Evolutionary conservation across 2,113 vertebrate species (phyloP).

Genomic region (Seriola aureovittata): DNA sequence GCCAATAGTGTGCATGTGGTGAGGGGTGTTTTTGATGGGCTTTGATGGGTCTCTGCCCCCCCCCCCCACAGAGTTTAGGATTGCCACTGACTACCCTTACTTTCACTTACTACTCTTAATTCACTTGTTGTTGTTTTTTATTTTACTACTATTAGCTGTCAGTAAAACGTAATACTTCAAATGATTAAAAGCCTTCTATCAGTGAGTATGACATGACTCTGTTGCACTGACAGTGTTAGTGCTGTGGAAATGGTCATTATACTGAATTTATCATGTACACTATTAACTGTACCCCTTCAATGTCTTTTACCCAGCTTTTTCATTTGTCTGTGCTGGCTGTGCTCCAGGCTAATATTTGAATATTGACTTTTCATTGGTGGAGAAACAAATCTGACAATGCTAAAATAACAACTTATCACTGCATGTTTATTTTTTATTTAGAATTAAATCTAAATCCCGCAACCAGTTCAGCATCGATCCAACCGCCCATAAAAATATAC

Average conservation of each 20-base stretch:
- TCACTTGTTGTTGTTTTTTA: too few relatives aligned
- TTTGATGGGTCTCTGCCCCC: too few relatives aligned
- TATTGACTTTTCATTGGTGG: background rate
- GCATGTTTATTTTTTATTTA: background rate
- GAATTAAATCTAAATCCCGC: background rate
- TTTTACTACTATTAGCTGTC: too few relatives aligned
- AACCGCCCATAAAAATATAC: constrained; percentile 9
- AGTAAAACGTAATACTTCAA: too few relatives aligned
- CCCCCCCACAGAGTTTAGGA: too few relatives aligned
- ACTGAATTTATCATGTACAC: background rate
- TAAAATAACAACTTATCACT: background rate
- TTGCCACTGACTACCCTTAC: too few relatives aligned
- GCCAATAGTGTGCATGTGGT: too few relatives aligned
- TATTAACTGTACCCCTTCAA: too few relatives aligned
- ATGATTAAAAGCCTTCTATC: too few relatives aligned
- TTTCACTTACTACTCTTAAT: too few relatives aligned
- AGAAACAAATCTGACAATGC: background rate
- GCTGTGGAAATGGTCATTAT: background rate
- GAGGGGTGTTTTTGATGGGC: too few relatives aligned
- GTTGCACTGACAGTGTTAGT: background rate
- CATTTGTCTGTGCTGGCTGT: background rate
- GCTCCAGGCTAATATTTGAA: background rate
- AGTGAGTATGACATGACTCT: background rate
- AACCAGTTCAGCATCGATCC: constrained; percentile 15
- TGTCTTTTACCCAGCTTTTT: background rate